Conservation (phyloP, 2,113 vertebrate species). For the Gavia stellata region DNA sequence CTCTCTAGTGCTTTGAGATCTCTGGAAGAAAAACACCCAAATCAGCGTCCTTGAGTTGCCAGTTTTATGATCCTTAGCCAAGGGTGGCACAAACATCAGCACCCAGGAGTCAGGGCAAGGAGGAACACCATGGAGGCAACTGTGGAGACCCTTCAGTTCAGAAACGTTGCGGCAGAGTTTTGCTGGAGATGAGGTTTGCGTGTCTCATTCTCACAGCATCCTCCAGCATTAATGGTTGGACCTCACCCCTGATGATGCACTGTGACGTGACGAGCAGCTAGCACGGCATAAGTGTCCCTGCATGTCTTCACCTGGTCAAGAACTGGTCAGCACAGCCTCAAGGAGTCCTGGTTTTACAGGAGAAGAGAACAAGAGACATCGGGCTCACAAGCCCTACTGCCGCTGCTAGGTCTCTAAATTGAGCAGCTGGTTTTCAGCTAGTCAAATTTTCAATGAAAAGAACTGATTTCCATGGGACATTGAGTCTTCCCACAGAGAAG, state of each 20-base stretch:
- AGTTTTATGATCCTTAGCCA: neutral
- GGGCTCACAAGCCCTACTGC: neutral
- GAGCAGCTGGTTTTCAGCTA: slow-evolving; percentile 3
- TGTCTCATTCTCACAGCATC: neutral
- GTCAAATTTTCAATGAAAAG: neutral
- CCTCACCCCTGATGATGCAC: neutral
- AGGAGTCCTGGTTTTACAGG: neutral
- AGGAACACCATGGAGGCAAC: neutral
- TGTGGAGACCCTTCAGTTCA: neutral
- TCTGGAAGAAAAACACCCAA: neutral
- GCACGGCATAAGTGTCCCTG: neutral
- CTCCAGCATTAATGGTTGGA: neutral
- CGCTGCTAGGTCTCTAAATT: neutral
- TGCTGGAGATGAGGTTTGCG: neutral
- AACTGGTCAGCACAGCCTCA: accelerated
- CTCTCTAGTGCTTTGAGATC: neutral
- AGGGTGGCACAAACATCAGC: neutral
- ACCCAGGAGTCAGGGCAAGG: neutral
- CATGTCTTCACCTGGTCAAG: neutral
- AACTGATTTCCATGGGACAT: slow-evolving; percentile 11
- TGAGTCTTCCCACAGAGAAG: slow-evolving; percentile 48
- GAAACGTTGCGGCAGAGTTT: accelerated
- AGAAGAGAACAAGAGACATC: neutral
- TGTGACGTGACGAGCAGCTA: neutral
- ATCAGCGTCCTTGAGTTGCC: neutral